Conservation (phyloP, 2,888 invertebrate species). For the Pyrochroa serraticornis region DNA sequence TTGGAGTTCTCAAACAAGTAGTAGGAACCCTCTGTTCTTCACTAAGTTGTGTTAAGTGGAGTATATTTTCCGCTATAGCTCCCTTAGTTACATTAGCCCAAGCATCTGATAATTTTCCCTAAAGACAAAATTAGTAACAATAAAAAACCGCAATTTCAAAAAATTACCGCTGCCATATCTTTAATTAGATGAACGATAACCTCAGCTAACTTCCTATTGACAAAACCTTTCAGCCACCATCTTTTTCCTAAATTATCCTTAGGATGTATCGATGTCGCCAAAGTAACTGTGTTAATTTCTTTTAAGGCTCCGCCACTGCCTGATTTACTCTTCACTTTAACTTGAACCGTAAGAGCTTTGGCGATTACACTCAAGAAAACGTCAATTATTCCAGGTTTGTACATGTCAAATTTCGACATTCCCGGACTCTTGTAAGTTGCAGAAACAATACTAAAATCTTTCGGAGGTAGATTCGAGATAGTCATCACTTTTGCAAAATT, state of each 20-base stretch:
- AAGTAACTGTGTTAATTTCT: conserved; percentile 63
- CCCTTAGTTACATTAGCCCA: conserved; percentile 90
- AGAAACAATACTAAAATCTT: conserved; percentile 77
- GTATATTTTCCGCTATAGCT: conserved; percentile 85
- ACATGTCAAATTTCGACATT: conserved; percentile 61
- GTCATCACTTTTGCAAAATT: conserved; percentile 79
- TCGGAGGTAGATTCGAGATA: conserved; percentile 72
- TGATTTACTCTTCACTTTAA: conserved; percentile 76
- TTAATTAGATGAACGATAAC: conserved; percentile 85
- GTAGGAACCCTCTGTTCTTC: conserved; percentile 77
- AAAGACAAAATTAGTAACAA: conserved; percentile 21
- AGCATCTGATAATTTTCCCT: conserved; percentile 84
- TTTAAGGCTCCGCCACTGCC: conserved; percentile 57
- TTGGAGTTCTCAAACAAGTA: conserved; percentile 81
- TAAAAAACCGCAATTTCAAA: neutral
- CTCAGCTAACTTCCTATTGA: conserved; percentile 84
- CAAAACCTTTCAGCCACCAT: conserved; percentile 90
- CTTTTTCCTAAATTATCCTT: conserved; percentile 62
- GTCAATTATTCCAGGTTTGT: conserved; percentile 78
- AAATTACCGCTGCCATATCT: conserved; percentile 88
- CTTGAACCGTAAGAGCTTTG: conserved; percentile 88
- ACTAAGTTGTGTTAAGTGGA: conserved; percentile 80
- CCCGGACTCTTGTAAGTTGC: conserved; percentile 60
- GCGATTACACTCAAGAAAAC: conserved; percentile 90
- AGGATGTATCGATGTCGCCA: conserved; percentile 66